Evolutionary conservation across 2,888 invertebrate genomes (phyloP).

Genomic region (Mythimna lalbum): DNA sequence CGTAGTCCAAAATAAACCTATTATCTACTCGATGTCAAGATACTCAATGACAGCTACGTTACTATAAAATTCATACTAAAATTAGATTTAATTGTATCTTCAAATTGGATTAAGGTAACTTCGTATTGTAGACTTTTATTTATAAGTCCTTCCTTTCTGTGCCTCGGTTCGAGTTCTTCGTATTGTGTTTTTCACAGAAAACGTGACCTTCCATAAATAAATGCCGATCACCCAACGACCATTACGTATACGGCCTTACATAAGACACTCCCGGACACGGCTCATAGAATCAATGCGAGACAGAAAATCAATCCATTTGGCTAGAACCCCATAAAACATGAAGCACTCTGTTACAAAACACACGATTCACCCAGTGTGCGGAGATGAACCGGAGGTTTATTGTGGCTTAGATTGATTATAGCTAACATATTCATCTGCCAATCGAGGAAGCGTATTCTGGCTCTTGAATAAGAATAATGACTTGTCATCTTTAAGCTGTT

Average conservation of each 20-base stretch:
- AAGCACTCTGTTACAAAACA: constrained; percentile 66
- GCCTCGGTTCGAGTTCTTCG: no score
- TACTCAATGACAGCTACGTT: background rate
- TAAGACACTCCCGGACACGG: constrained; percentile 6
- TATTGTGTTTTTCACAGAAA: background rate
- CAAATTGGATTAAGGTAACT: background rate
- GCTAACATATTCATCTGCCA: constrained; percentile 43
- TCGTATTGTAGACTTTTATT: background rate
- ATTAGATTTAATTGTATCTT: constrained; percentile 5
- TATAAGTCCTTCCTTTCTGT: no score
- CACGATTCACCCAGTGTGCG: constrained; percentile 61
- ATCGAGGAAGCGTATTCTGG: constrained; percentile 11
- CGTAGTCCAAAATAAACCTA: background rate
- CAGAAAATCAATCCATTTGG: constrained; percentile 61
- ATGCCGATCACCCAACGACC: constrained; percentile 2
- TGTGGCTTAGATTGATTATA: constrained; percentile 57
- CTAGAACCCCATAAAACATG: constrained; percentile 57
- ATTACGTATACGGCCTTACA: constrained; percentile 13
- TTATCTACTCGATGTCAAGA: background rate
- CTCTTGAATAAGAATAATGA: constrained; percentile 18
- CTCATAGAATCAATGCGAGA: constrained; percentile 53
- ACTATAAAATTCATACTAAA: background rate
- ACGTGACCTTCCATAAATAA: constrained; percentile 7
- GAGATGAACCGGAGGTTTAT: constrained; percentile 42
- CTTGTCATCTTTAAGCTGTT: background rate